A percentile compares a stretch with the other conserved stretches of the same genome.
These are phyloP conservation scores for Meandrusa payeni DNA, from an alignment of 2,888 invertebrate species.

Conservation along the genomic window DNA sequence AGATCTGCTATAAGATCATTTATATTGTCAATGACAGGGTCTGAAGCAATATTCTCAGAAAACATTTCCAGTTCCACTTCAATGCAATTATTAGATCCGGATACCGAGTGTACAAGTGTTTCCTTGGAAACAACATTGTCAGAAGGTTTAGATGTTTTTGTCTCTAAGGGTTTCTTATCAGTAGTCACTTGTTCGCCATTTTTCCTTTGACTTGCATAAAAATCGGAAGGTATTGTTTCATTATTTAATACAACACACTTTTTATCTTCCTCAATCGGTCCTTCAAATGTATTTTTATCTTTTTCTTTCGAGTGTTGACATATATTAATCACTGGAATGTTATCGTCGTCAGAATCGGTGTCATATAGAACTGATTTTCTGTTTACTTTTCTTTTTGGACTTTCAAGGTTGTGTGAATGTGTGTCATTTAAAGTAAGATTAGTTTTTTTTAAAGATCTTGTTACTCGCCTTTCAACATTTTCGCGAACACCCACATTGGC, in stretches of 20 bases:
- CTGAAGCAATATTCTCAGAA: conserved; percentile 52
- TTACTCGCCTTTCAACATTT: conserved; percentile 34
- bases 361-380: conserved; percentile 43
- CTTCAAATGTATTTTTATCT: neutral
- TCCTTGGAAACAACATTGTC: conserved; percentile 5
- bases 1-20: conserved; percentile 62
- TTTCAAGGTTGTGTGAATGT: conserved; percentile 6
- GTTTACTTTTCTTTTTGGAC: neutral
- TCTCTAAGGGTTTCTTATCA: too few relatives aligned
- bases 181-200: too few relatives aligned
- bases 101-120: conserved; percentile 9
- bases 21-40: conserved; percentile 60
- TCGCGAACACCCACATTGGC: conserved; percentile 20
- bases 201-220: too few relatives aligned
- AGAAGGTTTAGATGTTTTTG: neutral
- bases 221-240: neutral
- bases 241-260: neutral
- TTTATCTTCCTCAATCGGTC: neutral
- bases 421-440: conserved; percentile 25
- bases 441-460: conserved; percentile 44
- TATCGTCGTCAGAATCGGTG: conserved; percentile 55
- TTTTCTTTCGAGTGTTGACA: conserved; percentile 6
- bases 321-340: too few relatives aligned
- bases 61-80: conserved; percentile 58
- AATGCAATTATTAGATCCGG: conserved; percentile 41